Evolutionary conservation across 2,888 invertebrate species (phyloP), one percentile per base, ranked within the genome.

Genomic region (Linnaemya vulpina): DNA sequence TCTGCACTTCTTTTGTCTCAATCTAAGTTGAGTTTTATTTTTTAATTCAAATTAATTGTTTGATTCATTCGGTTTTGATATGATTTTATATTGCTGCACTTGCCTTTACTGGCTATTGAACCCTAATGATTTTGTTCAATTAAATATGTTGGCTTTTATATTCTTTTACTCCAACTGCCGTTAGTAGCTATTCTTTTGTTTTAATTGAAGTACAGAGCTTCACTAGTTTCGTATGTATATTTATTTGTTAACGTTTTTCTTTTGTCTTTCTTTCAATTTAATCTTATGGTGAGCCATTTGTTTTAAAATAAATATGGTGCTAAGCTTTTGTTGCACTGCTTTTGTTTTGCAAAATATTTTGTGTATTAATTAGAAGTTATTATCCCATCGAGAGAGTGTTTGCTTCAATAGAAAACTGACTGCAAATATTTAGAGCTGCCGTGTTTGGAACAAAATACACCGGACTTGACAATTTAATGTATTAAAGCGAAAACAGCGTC

Each of bases 101-200:
- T 78, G 25, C 55, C 63, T 78, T 60, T 78, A 55, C 78, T 74
- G 84, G 58, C 82, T 82, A 78, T 70, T 74, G 74, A 74, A 70
- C 73, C 65, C 49, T 82, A 76, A 65, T 76, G 82, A 38, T 70
- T 74, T 63, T 82, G 62, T 81, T 82, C 49, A 70, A 63, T 74
- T 74, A 53, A 15, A 63, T 74, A 62, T 73, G 58, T 80, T 85
- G 63, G 60, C 70, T 85, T 84, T 85, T 85, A 85, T 85, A 78
- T 71, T 20, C 49, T 73, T 74, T 68, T 40, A n/a, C 40, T 80
- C 40, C 65, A 71, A 55, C 82, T 76, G 76, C 49, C 55, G 58
- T 63, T 40, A 17, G 22, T 55, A 40, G 49, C 49, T 46, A 38
- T 17, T 75, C 15, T 51, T 20, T 9, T 10, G 9, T 51, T 20